Evolutionary conservation across 2,888 invertebrate genomes (phyloP), one percentile per base, ranked within the genome.

Genomic region (Pristionchus maxplancki): DNA sequence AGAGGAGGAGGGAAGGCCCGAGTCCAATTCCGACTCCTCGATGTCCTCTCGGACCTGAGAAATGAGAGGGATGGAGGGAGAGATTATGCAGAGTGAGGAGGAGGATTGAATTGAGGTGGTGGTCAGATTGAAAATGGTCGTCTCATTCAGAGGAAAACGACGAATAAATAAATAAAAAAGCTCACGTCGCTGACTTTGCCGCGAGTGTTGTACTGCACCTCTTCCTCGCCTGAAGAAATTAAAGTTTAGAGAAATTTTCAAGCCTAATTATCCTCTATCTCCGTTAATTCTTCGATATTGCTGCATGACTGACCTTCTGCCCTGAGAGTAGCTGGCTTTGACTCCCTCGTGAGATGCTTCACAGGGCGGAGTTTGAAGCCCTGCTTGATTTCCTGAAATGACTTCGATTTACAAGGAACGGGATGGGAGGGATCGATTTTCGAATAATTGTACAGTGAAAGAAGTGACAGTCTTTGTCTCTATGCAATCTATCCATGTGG

Each of bases 291-390:
- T 58, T 58, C 58, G 24, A 15, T 58, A n/a, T 17, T 17, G 17
- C 58, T 15, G 4, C 2, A 48, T 11, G 8, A 48, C 86, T 50
- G 6, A 50, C 86, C 86, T 50, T 87, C 86, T 28, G 86, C 86
- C 13, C 31, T 44, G 50, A 87, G 67, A 24, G 50, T 34, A 0
- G 58, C 58, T 4, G 86, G 86, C 48, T 71, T 67, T 44, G 86
- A 87, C 82, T 83, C 82, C 9, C 50, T n/a, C 15, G 13, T 50
- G 24, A 83, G 28, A 40, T 53, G 71, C 50, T 87, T 87, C 50
- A 64, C 64, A n/a, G 86, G 86, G 28, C 86, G 86, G 3, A 87
- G 86, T 31, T 87, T 87, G 50, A 87, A 58, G 48, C 86, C 86
- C 50, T 50, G 9, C 50, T 87, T 87, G 67, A 87, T 87, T 44